A percentile compares a stretch with the other conserved stretches of the same genome.
Conservation (phyloP, 2,797 vertebrate genomes). For the Cottoperca gobio region DNA sequence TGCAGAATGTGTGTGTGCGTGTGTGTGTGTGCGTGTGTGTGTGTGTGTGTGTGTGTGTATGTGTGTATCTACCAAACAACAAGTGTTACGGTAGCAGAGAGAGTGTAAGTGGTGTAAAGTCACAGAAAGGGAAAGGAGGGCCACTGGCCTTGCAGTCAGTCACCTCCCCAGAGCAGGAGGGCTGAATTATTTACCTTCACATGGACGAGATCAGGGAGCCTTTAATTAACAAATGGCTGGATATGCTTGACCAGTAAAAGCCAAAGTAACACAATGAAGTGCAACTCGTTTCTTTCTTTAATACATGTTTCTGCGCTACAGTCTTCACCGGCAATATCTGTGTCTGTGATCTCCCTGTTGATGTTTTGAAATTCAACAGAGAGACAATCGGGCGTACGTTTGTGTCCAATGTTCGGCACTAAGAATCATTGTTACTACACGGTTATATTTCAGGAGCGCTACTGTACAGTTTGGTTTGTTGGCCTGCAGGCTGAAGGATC, state of each 20-base stretch:
- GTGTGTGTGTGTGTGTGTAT: neutral
- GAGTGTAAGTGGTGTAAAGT: constrained; percentile 20
- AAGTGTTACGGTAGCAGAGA: neutral
- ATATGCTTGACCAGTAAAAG: constrained; percentile 4
- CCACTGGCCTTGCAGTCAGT: neutral
- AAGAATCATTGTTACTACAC: neutral
- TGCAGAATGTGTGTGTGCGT: neutral
- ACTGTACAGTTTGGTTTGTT: neutral
- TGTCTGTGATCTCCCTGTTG: neutral
- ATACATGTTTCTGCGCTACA: neutral
- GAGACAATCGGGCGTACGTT: neutral
- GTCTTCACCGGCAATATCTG: neutral
- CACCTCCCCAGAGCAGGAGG: neutral
- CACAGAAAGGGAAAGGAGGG: constrained; percentile 45
- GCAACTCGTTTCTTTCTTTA: too few species aligned
- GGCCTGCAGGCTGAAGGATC: too few species aligned
- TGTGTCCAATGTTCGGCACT: neutral
- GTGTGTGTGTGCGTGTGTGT: neutral
- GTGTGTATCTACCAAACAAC: neutral
- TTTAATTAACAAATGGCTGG: constrained; percentile 21
- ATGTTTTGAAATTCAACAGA: neutral
- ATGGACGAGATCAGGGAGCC: neutral
- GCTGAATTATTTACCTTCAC: constrained; percentile 41
- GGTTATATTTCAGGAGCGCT: too few species aligned
- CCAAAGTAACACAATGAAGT: neutral